phyloP scores from a whole-genome alignment of 2,113 vertebrate species.

The Equus quagga region DNA sequence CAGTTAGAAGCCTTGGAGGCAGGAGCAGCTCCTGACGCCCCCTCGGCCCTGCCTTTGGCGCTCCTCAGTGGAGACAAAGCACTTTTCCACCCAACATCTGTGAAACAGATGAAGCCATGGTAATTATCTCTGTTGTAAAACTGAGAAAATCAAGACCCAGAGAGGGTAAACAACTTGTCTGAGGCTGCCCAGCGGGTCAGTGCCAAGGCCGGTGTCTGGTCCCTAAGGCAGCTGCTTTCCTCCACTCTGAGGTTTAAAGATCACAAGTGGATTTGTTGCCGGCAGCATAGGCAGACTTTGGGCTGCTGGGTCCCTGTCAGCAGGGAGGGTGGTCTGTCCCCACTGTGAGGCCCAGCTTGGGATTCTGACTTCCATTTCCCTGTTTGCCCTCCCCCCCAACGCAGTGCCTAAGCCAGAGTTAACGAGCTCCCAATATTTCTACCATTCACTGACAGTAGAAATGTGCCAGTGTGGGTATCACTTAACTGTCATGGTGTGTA shows the following conservation, averaged over 20 bases:
- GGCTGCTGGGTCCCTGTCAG: neutral
- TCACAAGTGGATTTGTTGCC: neutral
- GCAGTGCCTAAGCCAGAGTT: neutral
- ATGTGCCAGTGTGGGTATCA: neutral
- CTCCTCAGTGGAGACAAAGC: neutral
- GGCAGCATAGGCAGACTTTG: neutral
- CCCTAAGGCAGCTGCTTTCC: neutral
- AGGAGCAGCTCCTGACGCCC: too few species aligned
- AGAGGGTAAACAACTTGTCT: neutral
- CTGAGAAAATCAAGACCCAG: neutral
- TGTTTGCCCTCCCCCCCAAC: too few species aligned
- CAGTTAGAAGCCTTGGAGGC: neutral
- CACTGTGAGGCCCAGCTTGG: neutral
- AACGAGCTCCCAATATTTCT: fast-evolving
- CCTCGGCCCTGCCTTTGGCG: neutral
- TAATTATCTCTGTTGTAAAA: neutral
- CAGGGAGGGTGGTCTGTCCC: neutral
- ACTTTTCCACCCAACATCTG: neutral
- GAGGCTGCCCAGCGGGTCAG: neutral
- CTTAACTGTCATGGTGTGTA: fast-evolving
- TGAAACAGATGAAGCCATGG: neutral
- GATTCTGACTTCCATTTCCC: neutral
- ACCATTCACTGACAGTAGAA: neutral
- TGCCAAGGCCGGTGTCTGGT: neutral
- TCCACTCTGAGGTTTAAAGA: neutral